Evolutionary conservation across 2,113 vertebrate genomes (phyloP).

Genomic region (Pteruthius melanotis): DNA sequence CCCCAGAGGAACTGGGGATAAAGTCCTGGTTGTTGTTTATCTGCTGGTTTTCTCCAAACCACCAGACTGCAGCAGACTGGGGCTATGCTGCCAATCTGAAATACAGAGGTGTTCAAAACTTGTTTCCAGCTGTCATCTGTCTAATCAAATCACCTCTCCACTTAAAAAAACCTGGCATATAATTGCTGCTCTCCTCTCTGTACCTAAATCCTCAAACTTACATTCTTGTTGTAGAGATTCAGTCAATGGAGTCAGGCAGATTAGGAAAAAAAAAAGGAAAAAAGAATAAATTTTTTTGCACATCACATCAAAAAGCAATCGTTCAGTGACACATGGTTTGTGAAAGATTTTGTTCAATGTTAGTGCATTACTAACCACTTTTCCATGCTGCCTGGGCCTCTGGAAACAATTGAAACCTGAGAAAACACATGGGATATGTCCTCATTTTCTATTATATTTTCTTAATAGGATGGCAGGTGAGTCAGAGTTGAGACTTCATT

Average conservation of each 20-base stretch:
- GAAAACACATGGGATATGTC: conserved; percentile 29
- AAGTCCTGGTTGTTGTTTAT: neutral
- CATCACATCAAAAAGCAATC: neutral
- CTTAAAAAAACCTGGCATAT: neutral
- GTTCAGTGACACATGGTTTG: neutral
- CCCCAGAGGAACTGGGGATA: neutral
- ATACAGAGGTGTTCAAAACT: neutral
- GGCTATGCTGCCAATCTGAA: neutral
- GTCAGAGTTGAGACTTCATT: conserved; percentile 31
- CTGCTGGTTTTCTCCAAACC: neutral
- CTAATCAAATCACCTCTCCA: neutral
- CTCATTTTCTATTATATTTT: conserved; percentile 38
- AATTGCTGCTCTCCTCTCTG: neutral
- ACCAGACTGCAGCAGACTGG: neutral
- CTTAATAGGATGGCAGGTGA: conserved; percentile 45
- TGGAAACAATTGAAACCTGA: conserved; percentile 51
- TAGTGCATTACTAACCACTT: conserved; percentile 20
- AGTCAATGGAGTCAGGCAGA: neutral
- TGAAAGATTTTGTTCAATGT: neutral
- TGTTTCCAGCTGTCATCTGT: neutral
- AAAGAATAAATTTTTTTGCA: neutral
- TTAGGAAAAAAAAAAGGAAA: neutral
- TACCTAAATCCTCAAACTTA: neutral
- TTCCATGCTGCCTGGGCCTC: conserved; percentile 16
- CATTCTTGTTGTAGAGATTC: neutral